phyloP scores from a whole-genome alignment of 2,113 vertebrate genomes.

The Paralichthys olivaceus region DNA sequence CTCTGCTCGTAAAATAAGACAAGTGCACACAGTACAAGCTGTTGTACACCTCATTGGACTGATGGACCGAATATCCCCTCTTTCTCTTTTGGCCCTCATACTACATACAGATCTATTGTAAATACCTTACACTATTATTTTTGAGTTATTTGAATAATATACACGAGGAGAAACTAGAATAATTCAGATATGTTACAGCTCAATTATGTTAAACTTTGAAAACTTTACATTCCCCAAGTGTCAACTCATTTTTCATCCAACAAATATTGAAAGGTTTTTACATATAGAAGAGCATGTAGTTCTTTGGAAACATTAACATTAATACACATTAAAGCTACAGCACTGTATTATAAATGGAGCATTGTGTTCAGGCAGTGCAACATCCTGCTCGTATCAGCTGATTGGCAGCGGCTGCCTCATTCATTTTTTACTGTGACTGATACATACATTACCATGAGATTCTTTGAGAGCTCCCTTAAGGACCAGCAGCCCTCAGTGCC shows the following conservation, averaged over 20 bases:
- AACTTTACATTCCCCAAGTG: background rate
- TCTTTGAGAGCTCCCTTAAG: background rate
- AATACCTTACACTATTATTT: background rate
- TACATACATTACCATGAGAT: too few relatives aligned
- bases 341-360: too few relatives aligned
- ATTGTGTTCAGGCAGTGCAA: too few relatives aligned
- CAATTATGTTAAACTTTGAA: background rate
- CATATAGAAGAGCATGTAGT: too few relatives aligned
- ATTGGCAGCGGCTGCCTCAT: too few relatives aligned
- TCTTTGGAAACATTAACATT: background rate
- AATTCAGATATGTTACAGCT: too few relatives aligned
- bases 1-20: conserved; percentile 31
- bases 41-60: background rate
- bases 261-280: background rate
- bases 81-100: background rate
- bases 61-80: background rate
- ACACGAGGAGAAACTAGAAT: too few relatives aligned
- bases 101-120: background rate
- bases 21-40: conserved; percentile 22
- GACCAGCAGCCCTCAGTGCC: background rate
- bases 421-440: background rate
- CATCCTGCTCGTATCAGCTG: too few relatives aligned
- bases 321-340: background rate
- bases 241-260: background rate
- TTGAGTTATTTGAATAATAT: too few relatives aligned